Conservation (phyloP, 2,797 vertebrate species). For the Anomalospiza imberbis region DNA sequence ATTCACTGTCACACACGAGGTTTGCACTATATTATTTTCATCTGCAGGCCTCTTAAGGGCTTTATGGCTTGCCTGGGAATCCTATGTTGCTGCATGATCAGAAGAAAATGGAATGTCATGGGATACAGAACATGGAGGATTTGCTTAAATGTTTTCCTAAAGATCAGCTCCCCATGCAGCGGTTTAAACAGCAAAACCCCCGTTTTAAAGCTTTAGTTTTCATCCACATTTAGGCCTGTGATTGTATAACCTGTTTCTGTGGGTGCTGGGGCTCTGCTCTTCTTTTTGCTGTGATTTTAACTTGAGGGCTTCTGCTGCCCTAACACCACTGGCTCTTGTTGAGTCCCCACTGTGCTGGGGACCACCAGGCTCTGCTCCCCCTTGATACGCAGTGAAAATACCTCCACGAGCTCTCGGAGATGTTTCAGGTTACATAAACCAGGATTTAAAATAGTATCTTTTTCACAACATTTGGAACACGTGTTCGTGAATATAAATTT, state of each 20-base stretch:
- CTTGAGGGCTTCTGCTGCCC: not conserved
- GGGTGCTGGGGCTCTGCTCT: not conserved
- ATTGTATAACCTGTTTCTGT: not conserved
- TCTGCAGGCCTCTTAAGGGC: not conserved
- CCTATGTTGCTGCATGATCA: not conserved
- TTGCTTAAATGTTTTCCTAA: not conserved
- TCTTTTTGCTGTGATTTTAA: not conserved
- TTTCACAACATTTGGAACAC: conserved; percentile 53
- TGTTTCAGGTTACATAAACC: conserved; percentile 49
- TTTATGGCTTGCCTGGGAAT: not conserved
- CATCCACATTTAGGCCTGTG: not conserved
- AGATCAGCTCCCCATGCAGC: rapidly evolving
- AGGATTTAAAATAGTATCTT: conserved; percentile 50
- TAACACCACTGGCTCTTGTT: not conserved
- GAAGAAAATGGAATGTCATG: not conserved
- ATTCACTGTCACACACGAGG: not conserved
- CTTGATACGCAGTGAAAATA: not conserved
- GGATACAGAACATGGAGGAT: not conserved
- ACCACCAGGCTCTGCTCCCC: not conserved
- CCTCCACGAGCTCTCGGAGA: not conserved
- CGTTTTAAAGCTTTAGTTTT: not conserved
- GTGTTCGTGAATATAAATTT: conserved; percentile 34
- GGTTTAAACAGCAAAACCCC: not conserved
- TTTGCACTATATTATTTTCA: not conserved
- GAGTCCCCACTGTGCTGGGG: not conserved